Base-by-base conservation (phyloP, 2,888 invertebrate genomes). In the Ecdyonurus torrentis region DNA sequence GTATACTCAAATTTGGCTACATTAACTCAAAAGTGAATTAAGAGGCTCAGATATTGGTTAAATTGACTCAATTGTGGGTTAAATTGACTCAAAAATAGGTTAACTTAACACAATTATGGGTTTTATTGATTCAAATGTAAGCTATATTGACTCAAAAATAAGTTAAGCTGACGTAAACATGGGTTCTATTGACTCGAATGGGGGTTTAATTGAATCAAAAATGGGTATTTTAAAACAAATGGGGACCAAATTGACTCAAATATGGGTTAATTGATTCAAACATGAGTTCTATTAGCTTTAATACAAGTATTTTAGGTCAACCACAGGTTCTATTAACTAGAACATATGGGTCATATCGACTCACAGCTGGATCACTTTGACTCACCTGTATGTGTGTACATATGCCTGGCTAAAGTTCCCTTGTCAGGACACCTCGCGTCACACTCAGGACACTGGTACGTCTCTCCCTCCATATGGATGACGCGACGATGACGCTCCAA, bases 381-480 rank as follows among this genome's bases (percentile, higher is more conserved):
- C 60, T 75, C 64, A 81, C 75, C n/a, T 59, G 83, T 86, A 69
- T 85, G 83, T 52, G 84, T 81, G 65, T 81, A 79, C 69, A 84
- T 79, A 71, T 91, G 91, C 55, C 84, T 77, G 23, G 81, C 76
- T 25, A 91, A 74, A 2, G 80, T 76, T 19, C 79, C 78, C 65
- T 81, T 80, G 64, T 82, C 79, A 1, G 82, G 82, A 69, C 87
- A 85, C n/a, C 79, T 76, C 1, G 83, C 83, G 63, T 78, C 78
- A 69, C 91, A 91, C 63, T 83, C 80, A 1, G 77, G 75, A 71
- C 91, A 91, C 1, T 77, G 73, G 66, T 82, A 80, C 65, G 81
- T 79, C 58, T 80, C 79, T 52, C 81, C 78, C 65, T 77, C 81
- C 59, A 85, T 83, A 72, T 91, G 91, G 64, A 89, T 83, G 18